Evolutionary conservation across 2,797 vertebrate genomes (phyloP).

Genomic region (Chloroceryle amazona): DNA sequence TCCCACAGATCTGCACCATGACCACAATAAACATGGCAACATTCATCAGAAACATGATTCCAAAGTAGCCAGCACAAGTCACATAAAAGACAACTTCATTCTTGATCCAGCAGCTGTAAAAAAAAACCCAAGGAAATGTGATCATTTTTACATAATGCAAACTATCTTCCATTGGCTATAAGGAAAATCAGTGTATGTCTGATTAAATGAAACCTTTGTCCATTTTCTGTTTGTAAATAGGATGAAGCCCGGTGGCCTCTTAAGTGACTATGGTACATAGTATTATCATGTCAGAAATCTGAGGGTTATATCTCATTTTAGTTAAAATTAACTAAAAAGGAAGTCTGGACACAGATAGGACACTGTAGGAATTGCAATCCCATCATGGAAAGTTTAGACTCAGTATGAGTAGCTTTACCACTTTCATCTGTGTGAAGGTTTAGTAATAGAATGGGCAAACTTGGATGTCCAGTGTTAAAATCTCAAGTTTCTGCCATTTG

Average conservation of each 20-base stretch:
- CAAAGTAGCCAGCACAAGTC: constrained; percentile 93
- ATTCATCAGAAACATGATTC: constrained; percentile 93
- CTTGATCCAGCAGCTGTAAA: constrained; percentile 92
- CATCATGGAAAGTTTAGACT: background rate
- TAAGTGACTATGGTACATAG: background rate
- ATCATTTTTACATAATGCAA: background rate
- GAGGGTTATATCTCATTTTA: background rate
- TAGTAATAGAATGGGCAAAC: background rate
- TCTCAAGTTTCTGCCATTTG: background rate
- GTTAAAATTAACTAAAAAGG: background rate
- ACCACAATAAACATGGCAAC: constrained; percentile 98
- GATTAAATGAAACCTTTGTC: background rate
- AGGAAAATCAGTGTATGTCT: background rate
- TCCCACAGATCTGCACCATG: constrained; percentile 97
- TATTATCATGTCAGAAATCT: background rate
- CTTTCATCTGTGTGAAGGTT: background rate
- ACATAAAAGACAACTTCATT: constrained; percentile 87
- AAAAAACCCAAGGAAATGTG: background rate
- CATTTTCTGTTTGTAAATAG: background rate
- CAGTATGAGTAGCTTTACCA: background rate
- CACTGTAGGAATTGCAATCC: background rate
- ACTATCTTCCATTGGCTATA: background rate
- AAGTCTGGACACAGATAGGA: background rate
- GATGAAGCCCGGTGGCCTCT: background rate
- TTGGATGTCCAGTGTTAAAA: background rate